A percentile compares a stretch with the other conserved stretches of the same genome.
Evolutionary conservation across 2,797 vertebrate species (phyloP).

Genomic region (Sebastes melanostomus): DNA sequence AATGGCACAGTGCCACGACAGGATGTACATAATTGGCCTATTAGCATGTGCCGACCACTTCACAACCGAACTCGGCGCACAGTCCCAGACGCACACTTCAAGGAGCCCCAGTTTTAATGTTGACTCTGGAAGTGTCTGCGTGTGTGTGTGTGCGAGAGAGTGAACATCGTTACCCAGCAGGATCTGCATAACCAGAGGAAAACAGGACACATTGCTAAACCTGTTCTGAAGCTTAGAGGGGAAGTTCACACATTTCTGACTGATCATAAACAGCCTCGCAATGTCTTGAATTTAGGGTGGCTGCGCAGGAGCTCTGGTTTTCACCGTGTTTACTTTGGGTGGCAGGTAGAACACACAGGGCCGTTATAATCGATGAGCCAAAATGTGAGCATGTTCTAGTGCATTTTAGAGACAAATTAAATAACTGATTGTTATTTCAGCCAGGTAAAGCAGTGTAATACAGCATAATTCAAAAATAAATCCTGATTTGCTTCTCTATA

Average conservation of each 20-base stretch:
- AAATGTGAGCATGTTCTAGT: constrained; percentile 7
- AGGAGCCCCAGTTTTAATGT: constrained; percentile 80
- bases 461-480: constrained; percentile 8
- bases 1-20: constrained; percentile 80
- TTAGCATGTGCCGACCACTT: constrained; percentile 86
- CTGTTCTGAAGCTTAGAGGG: constrained; percentile 68
- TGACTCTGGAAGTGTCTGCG: constrained; percentile 71
- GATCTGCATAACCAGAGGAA: constrained; percentile 74
- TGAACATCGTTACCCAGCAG: constrained; percentile 71
- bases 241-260: constrained; percentile 73
- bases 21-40: constrained; percentile 85
- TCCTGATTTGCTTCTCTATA: not conserved
- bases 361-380: constrained; percentile 23
- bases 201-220: constrained; percentile 75
- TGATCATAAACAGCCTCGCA: constrained; percentile 72
- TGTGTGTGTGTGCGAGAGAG: constrained; percentile 45
- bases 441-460: not conserved
- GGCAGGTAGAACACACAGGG: constrained; percentile 34
- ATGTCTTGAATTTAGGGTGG: constrained; percentile 48
- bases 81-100: constrained; percentile 82
- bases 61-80: constrained; percentile 79
- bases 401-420: constrained; percentile 30
- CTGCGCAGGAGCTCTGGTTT: constrained; percentile 38
- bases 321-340: constrained; percentile 47
- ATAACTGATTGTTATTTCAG: constrained; percentile 11